Conservation (phyloP, 2,113 vertebrate genomes). For the Oreochromis niloticus region DNA sequence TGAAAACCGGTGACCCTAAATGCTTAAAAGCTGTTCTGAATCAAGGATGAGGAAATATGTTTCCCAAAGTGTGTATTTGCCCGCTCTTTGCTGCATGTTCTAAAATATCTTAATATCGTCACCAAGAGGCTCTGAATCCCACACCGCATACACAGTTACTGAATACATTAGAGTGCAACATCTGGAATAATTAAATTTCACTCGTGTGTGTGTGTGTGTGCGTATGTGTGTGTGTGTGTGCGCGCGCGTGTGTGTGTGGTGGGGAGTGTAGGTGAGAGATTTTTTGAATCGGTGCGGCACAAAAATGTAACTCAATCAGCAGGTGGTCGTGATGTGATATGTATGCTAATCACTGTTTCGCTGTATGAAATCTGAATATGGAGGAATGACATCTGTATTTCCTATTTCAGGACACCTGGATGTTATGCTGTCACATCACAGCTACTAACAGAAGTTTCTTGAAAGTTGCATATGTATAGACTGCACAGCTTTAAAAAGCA, state of each 20-base stretch:
- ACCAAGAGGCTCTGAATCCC: constrained; percentile 6
- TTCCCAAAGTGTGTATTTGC: constrained; percentile 40
- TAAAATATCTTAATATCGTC: constrained; percentile 19
- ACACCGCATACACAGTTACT: background rate
- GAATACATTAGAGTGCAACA: constrained; percentile 12
- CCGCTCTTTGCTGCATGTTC: background rate
- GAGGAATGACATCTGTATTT: constrained; percentile 10
- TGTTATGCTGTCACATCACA: background rate
- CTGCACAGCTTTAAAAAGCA: background rate
- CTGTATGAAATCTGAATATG: constrained; percentile 39
- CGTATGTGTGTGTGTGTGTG: background rate
- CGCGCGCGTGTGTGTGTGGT: background rate
- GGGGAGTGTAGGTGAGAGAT: background rate
- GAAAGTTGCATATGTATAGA: background rate
- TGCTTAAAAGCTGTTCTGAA: constrained; percentile 45
- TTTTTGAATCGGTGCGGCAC: background rate
- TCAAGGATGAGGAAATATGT: constrained; percentile 28
- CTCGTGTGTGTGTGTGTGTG: background rate
- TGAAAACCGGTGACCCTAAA: constrained; percentile 22
- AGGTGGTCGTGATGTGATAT: constrained; percentile 23
- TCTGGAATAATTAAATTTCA: constrained; percentile 41
- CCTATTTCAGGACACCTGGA: constrained; percentile 47
- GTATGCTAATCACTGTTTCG: constrained; percentile 35
- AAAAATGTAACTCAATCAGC: constrained; percentile 29
- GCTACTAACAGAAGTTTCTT: background rate